Evolutionary conservation across 2,113 vertebrate species (phyloP), one percentile per base, ranked within the genome.

Genomic region (Sialia sialis): DNA sequence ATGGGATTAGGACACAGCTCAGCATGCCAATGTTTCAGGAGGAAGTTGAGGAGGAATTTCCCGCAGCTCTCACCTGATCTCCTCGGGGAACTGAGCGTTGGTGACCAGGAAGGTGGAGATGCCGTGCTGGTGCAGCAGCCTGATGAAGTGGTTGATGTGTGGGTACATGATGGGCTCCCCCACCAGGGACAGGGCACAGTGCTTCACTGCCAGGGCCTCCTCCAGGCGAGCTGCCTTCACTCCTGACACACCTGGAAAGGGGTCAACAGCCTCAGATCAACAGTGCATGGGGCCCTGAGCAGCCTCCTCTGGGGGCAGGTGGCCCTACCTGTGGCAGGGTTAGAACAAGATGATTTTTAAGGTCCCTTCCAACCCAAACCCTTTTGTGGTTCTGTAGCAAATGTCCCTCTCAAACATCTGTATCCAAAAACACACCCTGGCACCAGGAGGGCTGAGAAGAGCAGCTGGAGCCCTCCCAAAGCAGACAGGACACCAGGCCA

Each of bases 81-180:
- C 99, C 64, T 97, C 91, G 0, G 99, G 99, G 79, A 99, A 99
- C 94, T 99, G 99, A 2, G 99, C 99, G 2, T 99, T 99, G 77
- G 99, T 99, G 73, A 99, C 99, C 55, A 99, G 97, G 95, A 99
- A 99, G 75, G 98, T 99, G 60, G 99, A 99, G 97, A 99, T 99
- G 64, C 85, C 78, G 2, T 84, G 95, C 29, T 96, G 95, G 88
- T 99, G 99, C 39, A 99, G 98, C 14, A 99, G 98, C 84, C 96
- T 98, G 52, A 99, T 84, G 7, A 99, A 98, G 16, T 75, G 49
- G 88, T 99, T 99, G 97, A 99, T 99, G 94, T 99, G 97, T 0
- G 98, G 99, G 96, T 99, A 99, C 99, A 99, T 99, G 94, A 99
- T 99, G 11, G 99, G 99, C 79, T 99, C 99, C 7, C 99, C 99